Evolutionary conservation across 2,797 vertebrate genomes (phyloP), one percentile per base, ranked within the genome.

Genomic region (Rhabdophis nuchalis): DNA sequence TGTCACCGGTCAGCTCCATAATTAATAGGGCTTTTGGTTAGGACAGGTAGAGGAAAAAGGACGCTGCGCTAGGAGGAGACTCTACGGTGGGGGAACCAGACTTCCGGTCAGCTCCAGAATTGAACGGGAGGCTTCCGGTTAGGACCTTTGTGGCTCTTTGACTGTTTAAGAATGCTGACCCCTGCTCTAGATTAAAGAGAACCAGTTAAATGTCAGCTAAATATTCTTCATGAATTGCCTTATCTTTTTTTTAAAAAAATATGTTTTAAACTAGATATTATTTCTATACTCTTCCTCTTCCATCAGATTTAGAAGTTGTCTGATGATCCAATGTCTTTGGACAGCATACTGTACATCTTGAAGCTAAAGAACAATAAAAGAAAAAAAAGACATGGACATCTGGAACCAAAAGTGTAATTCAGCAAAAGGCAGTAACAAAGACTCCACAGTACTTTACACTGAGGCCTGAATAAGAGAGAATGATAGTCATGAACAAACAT

Each of bases 401-500:
- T 77, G 36, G 72, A 77, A 77, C 68, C 18, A 77, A 41, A 41
- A 77, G 6, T 32, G 13, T 32, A 68, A 68, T 68, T 16, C 1
- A 2, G n/a, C 64, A 68, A 68, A 41, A 77, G n/a, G n/a, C 68
- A 36, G 16, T 4, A 72, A 72, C 64, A 18, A 41, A 23, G 72
- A 18, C 36, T 77, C 18, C 36, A 36, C 2, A 36, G 64, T 32
- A 72, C 16, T 14, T 6, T 20, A 18, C 32, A 77, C 32, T 36
- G 8, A 41, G 3, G 32, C 32, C 72, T 77, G 72, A 57, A 57
- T 68, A 50, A 32, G 52, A 29, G 57, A 36, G 10, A 50, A 90
- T 58, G 3, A 54, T n/a, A 86, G 46, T 90, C n/a, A 91, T 56
- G 91, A 77, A 41, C 89, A 68, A 95, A 95, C 89, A 77, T 82